Conservation (phyloP, 1,140 invertebrate species). For the Euborellia annulipes region DNA sequence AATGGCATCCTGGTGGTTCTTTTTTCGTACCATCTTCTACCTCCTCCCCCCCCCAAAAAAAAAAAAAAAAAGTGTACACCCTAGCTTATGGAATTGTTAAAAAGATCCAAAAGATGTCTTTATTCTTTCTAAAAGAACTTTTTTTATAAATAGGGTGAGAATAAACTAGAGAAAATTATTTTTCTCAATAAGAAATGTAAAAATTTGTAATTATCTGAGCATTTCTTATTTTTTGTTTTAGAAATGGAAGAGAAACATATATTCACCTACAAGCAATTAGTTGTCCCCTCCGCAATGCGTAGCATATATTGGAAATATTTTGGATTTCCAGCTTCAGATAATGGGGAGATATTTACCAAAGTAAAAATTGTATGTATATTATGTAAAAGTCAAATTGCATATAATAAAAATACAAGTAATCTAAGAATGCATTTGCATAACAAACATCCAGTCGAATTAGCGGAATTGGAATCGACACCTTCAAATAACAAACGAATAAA, state of each 20-base stretch:
- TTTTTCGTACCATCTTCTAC: too few species aligned
- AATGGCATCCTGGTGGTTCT: too few species aligned
- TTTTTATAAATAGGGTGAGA: too few species aligned
- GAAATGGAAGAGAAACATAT: conserved; percentile 25
- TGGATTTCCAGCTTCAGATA: conserved; percentile 42
- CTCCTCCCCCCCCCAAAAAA: too few species aligned
- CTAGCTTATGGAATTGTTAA: too few species aligned
- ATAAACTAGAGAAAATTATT: too few species aligned
- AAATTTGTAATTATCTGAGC: too few species aligned
- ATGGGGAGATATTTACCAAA: conserved; percentile 43
- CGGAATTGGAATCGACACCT: conserved; percentile 27
- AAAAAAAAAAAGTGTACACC: too few species aligned
- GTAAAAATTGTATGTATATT: conserved; percentile 42
- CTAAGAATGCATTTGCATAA: conserved; percentile 43
- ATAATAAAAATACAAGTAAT: conserved; percentile 46
- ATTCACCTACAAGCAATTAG: conserved; percentile 32
- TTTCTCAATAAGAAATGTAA: too few species aligned
- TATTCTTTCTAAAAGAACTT: too few species aligned
- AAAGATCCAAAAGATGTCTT: too few species aligned
- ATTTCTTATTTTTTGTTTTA: too few species aligned
- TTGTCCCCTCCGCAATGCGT: conserved; percentile 40
- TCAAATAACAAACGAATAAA: neutral
- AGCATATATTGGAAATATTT: conserved; percentile 49
- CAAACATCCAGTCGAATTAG: conserved; percentile 34
- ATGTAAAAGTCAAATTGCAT: conserved; percentile 42